Evolutionary conservation across 2,888 invertebrate species (phyloP).

Genomic region (Subacronicta megacephala): DNA sequence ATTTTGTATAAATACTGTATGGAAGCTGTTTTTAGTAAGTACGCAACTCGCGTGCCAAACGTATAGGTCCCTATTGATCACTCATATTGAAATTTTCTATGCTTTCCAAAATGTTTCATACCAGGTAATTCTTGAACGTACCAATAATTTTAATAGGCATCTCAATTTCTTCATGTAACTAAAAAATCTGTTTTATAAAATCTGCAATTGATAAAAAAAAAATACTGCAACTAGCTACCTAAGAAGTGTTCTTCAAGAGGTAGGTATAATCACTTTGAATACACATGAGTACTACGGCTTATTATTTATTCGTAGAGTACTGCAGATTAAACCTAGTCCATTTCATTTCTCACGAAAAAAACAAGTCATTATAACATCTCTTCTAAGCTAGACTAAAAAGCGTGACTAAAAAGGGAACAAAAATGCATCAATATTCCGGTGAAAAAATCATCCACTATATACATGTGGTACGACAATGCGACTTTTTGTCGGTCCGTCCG

Average conservation of each 20-base stretch:
- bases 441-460: slow-evolving; percentile 68
- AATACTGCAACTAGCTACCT: too few relatives aligned
- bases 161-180: too few relatives aligned
- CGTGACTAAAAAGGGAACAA: slow-evolving; percentile 43
- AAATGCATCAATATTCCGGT: slow-evolving; percentile 59
- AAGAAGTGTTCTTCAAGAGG: too few relatives aligned
- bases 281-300: too few relatives aligned
- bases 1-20: not conserved
- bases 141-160: too few relatives aligned
- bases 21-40: not conserved
- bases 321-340: too few relatives aligned
- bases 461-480: slow-evolving; percentile 72
- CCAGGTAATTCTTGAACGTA: too few relatives aligned
- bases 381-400: slow-evolving; percentile 48
- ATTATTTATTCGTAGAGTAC: too few relatives aligned
- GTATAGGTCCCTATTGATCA: too few relatives aligned
- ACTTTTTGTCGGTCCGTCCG: slow-evolving; percentile 73
- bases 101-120: not conserved
- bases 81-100: not conserved
- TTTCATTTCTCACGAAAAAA: not conserved
- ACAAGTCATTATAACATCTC: slow-evolving; percentile 12
- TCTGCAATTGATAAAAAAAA: too few relatives aligned
- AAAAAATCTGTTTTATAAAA: too few relatives aligned
- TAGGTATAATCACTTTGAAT: too few relatives aligned
- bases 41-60: not conserved